Base-by-base conservation (phyloP, 2,797 vertebrate species). In the Gorsachius magnificus region DNA sequence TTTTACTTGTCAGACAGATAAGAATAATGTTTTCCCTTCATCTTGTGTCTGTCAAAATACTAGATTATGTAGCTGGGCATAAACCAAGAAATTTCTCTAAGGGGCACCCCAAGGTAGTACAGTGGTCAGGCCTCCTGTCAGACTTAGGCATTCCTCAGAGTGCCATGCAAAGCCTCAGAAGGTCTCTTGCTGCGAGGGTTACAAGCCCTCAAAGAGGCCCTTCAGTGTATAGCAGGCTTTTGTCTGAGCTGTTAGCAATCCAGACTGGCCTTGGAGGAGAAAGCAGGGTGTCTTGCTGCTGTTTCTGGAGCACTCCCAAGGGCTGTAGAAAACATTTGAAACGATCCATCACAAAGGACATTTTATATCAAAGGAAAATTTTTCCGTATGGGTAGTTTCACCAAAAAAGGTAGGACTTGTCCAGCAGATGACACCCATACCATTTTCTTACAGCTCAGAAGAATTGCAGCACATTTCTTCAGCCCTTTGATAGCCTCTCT, bases 131-230 rank as follows among this genome's bases (percentile, higher is more conserved):
- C 38, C 79, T 83, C 77, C 58, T 78, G 54, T 68, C 78, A 51
- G 10, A 63, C 36, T n/a, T 48, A 1, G 0, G 4, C 7, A 1
- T 35, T 66, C 54, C n/a, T 83, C 21, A 19, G 58, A 26, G 65
- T 9, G 65, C 63, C 18, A 2, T 28, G 54, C 33, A 13, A 31
- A 17, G 20, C 48, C 50, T 60, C 35, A 20, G 48, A 43, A 77
- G 46, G 20, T 41, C n/a, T 68, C 26, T 11, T 7, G 5, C 66
- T 21, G 29, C 0, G 0, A 64, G 53, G 83, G 48, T 53, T 68
- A 7, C 54, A 21, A 15, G 26, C 19, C 9, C 43, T 63, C 31
- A 22, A 16, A 31, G 43, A n/a, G 35, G 21, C 5, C 68, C 50
- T 64, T 41, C 7, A 5, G 28, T 13, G 2, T 6, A 15, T 1